phyloP scores from a whole-genome alignment of 1,140 invertebrate species.

The Grapholita molesta region DNA sequence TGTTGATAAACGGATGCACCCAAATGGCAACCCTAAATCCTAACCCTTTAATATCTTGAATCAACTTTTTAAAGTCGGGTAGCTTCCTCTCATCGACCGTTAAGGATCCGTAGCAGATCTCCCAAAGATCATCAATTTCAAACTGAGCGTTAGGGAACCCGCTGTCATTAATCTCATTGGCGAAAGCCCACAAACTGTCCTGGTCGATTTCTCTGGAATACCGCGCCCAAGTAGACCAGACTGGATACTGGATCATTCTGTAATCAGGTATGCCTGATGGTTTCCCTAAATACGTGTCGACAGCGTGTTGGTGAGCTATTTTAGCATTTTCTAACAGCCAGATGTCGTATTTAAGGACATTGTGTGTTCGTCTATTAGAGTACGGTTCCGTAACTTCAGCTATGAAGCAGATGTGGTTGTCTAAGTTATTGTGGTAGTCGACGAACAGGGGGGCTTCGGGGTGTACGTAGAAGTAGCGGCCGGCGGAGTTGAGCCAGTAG shows the following conservation, averaged over 20 bases:
- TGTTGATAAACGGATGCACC: constrained; percentile 92
- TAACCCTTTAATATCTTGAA: constrained; percentile 76
- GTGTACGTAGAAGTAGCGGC: constrained; percentile 80
- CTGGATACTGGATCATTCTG: constrained; percentile 84
- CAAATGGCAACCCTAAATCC: constrained; percentile 87
- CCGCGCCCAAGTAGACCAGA: constrained; percentile 93
- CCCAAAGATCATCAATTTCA: constrained; percentile 94
- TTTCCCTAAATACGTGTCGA: constrained; percentile 77
- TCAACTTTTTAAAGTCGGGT: constrained; percentile 79
- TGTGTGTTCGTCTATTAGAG: constrained; percentile 29
- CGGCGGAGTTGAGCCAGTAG: constrained; percentile 85
- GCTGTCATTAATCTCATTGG: constrained; percentile 81
- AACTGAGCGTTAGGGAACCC: constrained; percentile 86
- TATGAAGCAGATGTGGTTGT: constrained; percentile 78
- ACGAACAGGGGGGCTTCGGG: constrained; percentile 82
- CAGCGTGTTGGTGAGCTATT: constrained; percentile 79
- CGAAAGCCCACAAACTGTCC: constrained; percentile 81
- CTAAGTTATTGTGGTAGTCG: constrained; percentile 79
- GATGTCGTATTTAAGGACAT: constrained; percentile 79
- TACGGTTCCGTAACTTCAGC: constrained; percentile 76
- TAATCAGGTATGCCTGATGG: constrained; percentile 82
- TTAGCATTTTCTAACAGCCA: constrained; percentile 78
- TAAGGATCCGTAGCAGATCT: constrained; percentile 89
- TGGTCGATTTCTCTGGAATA: constrained; percentile 85
- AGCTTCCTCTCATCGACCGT: constrained; percentile 84